A percentile compares a stretch with the other conserved stretches of the same genome.
phyloP scores from a whole-genome alignment of 2,113 vertebrate species.

The Heteronetta atricapilla region DNA sequence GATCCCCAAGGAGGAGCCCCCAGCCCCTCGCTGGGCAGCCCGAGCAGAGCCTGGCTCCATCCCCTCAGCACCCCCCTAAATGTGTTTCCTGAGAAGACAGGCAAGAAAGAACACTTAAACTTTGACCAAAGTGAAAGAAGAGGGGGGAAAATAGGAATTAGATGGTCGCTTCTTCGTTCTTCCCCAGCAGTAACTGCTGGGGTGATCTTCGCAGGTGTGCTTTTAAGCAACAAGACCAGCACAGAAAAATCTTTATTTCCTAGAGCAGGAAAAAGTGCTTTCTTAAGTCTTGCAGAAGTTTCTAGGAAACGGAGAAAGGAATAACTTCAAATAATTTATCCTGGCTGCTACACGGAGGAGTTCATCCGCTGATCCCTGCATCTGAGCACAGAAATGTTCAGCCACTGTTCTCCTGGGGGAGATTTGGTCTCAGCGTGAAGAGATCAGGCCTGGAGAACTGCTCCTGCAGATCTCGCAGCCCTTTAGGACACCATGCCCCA shows the following conservation, averaged over 20 bases:
- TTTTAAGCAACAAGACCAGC: neutral
- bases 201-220: neutral
- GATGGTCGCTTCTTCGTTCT: no score
- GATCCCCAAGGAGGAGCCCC: no score
- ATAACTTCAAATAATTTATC: neutral
- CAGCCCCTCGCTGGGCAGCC: no score
- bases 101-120: neutral
- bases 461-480: accelerated
- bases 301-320: neutral
- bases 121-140: accelerated
- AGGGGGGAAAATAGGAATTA: neutral
- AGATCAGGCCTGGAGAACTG: neutral
- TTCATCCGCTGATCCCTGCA: neutral
- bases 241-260: neutral
- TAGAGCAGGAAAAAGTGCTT: neutral
- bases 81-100: neutral
- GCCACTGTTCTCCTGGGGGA: neutral
- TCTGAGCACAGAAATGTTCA: neutral
- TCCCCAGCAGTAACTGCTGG: neutral
- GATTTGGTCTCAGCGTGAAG: neutral
- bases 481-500: neutral
- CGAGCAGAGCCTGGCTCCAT: no score
- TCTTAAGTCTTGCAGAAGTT: neutral
- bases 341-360: neutral
- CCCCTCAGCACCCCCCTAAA: no score